A percentile compares a stretch with the other conserved stretches of the same genome.
phyloP scores from a whole-genome alignment of 2,888 invertebrate species.

The Podotricha telesiphe region DNA sequence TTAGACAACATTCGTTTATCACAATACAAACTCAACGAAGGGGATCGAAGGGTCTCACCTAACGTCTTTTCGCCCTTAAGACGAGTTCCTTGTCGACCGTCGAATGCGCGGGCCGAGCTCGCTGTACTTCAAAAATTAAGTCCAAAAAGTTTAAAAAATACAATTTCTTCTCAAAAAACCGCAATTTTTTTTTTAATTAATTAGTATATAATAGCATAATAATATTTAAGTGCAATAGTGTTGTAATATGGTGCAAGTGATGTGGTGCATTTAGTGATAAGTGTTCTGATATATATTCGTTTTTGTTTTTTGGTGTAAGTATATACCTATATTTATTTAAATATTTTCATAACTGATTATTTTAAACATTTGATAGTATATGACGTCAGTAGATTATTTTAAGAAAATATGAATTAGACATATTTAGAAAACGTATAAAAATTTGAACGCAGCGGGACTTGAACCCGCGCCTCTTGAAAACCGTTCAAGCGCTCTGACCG shows the following conservation, averaged over 20 bases:
- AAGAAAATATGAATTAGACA: too few species aligned
- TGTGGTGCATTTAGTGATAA: conserved; percentile 54
- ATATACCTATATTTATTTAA: background rate
- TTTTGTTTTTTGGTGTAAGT: conserved; percentile 23
- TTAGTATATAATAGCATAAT: background rate
- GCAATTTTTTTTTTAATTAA: background rate
- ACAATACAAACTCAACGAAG: conserved; percentile 66
- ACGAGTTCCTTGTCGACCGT: conserved; percentile 78
- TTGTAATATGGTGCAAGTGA: conserved; percentile 55
- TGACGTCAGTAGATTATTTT: background rate
- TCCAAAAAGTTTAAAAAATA: conserved; percentile 24
- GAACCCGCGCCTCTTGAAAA: too few species aligned
- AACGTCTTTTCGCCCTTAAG: conserved; percentile 80
- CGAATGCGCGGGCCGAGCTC: conserved; percentile 71
- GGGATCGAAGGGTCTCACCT: conserved; percentile 72
- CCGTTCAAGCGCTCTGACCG: too few species aligned
- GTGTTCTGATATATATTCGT: conserved; percentile 10
- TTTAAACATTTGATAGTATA: background rate
- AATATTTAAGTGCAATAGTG: conserved; percentile 52
- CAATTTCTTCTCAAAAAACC: background rate
- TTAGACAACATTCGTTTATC: conserved; percentile 66
- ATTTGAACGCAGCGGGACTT: too few species aligned
- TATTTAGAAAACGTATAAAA: too few species aligned
- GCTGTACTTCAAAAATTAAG: conserved; percentile 62
- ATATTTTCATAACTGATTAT: background rate